phyloP scores from a whole-genome alignment of 2,113 vertebrate species.

The Engystomops pustulosus region DNA sequence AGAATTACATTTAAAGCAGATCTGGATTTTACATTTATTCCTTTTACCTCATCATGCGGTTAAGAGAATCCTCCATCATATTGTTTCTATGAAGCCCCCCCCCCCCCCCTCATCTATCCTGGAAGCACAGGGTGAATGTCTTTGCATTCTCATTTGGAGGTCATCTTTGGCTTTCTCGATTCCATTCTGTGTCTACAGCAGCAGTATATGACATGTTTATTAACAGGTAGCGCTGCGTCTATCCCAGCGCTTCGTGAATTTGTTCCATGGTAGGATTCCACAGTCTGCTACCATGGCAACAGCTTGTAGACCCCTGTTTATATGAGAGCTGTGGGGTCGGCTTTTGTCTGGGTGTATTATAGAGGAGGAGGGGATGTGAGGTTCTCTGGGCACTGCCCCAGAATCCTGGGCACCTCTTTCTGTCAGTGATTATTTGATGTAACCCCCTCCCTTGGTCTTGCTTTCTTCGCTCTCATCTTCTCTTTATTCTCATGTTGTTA shows the following conservation, averaged over 20 bases:
- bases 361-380: background rate
- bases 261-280: constrained; percentile 27
- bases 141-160: background rate
- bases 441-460: background rate
- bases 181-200: too few species aligned
- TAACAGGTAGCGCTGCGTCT: constrained; percentile 19
- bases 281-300: constrained; percentile 56
- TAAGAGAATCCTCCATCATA: background rate
- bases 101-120: background rate
- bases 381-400: constrained; percentile 21
- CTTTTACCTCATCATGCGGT: background rate
- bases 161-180: background rate
- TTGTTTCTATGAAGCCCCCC: background rate
- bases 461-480: background rate
- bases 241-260: constrained; percentile 20
- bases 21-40: background rate
- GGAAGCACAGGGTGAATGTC: background rate
- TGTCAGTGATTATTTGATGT: background rate
- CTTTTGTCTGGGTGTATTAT: constrained; percentile 28
- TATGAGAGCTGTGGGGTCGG: constrained; percentile 34
- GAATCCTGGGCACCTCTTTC: background rate
- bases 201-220: constrained; percentile 15
- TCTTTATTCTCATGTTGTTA: background rate
- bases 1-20: background rate
- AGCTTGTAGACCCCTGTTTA: background rate